Evolutionary conservation across 2,113 vertebrate species (phyloP).

Genomic region (Xenopus tropicalis): UCB_Xtro_10.0 CM004446.2:94512001-94512500

Average conservation of each 20-base stretch:
- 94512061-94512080: neutral
- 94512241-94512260: neutral
- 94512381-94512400: conserved; percentile 50
- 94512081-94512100: neutral
- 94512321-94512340: conserved; percentile 17
- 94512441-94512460: conserved; percentile 43
- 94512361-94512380: conserved; percentile 40
- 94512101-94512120: conserved; percentile 6
- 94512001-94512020: neutral
- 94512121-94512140: conserved; percentile 4
- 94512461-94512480: conserved; percentile 34
- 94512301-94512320: no score
- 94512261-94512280: no score
- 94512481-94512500: conserved; percentile 51
- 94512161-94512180: conserved; percentile 34
- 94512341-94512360: conserved; percentile 39
- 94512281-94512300: no score
- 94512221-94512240: conserved; percentile 15
- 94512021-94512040: no score
- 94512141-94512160: conserved; percentile 29
- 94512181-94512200: conserved; percentile 13
- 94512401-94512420: conserved; percentile 51
- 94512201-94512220: conserved; percentile 1
- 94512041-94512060: neutral
- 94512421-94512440: conserved; percentile 50